A percentile compares a stretch with the other conserved stretches of the same genome.
phyloP scores from a whole-genome alignment of 1,140 invertebrate species.

The Orchesella cincta region DNA sequence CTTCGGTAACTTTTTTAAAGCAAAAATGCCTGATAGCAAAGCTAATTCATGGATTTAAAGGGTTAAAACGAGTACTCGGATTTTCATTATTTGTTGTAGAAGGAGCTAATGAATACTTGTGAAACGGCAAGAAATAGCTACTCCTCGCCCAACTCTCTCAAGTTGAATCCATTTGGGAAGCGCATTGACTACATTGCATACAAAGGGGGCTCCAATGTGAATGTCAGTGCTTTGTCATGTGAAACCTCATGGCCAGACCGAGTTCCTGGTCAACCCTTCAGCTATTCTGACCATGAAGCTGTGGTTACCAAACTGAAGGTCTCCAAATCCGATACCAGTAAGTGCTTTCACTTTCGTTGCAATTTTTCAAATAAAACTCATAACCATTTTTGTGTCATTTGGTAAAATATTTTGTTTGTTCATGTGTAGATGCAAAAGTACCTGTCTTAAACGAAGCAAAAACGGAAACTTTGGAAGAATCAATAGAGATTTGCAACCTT shows the following conservation, averaged over 20 bases:
- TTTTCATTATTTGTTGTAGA: slow-evolving; percentile 24
- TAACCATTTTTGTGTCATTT: neutral
- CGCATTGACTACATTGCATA: slow-evolving; percentile 90
- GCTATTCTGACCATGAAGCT: slow-evolving; percentile 91
- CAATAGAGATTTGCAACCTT: slow-evolving; percentile 44
- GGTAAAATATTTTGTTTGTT: neutral
- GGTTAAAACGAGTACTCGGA: no score
- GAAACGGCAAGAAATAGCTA: slow-evolving; percentile 83
- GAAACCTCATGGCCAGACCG: slow-evolving; percentile 71
- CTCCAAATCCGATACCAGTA: slow-evolving; percentile 52
- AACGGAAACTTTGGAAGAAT: slow-evolving; percentile 44
- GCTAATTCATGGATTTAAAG: no score
- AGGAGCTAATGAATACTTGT: slow-evolving; percentile 63
- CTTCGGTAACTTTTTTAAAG: no score
- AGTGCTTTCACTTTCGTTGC: slow-evolving; percentile 13
- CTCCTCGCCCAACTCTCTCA: slow-evolving; percentile 62
- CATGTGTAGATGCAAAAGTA: neutral
- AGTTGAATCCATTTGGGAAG: slow-evolving; percentile 71
- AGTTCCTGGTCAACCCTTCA: slow-evolving; percentile 71
- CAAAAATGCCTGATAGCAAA: no score
- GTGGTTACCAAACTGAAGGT: slow-evolving; percentile 68
- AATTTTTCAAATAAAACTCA: slow-evolving; percentile 8
- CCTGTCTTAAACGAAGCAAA: neutral
- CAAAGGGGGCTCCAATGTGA: slow-evolving; percentile 60
- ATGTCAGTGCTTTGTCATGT: slow-evolving; percentile 66